Evolutionary conservation across 37 sponge, comb jelly and placozoan species (phyloP).

Genomic region (Mnemiopsis leidyi): DNA sequence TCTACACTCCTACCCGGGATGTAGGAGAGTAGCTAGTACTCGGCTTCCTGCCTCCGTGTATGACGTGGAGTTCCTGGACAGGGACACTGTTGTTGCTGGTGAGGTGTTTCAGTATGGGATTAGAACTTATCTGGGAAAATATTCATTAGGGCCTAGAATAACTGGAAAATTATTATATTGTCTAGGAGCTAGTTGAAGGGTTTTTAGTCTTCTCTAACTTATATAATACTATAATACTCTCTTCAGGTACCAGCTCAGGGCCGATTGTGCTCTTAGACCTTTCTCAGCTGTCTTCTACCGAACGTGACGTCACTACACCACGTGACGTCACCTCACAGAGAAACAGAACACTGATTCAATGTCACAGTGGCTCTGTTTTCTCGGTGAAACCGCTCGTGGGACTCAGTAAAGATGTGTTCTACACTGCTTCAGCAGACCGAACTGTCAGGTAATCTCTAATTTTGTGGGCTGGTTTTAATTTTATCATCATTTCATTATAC

Average conservation of each 20-base stretch:
- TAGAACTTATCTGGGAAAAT: too few species aligned
- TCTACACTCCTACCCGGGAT: not conserved
- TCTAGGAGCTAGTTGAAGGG: too few species aligned
- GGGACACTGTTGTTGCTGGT: not conserved
- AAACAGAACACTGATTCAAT: not conserved
- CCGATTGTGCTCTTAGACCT: not conserved
- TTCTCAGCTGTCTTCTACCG: not conserved
- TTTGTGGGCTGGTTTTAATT: too few species aligned
- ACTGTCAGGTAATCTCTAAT: conserved; percentile 50
- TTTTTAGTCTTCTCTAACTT: too few species aligned
- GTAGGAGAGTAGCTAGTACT: not conserved
- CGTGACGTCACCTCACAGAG: not conserved
- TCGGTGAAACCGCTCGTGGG: not conserved
- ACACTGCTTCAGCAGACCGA: not conserved
- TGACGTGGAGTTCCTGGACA: not conserved
- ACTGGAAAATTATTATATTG: too few species aligned
- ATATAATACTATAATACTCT: too few species aligned
- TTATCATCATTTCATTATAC: too few species aligned
- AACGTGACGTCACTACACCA: not conserved
- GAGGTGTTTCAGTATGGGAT: too few species aligned
- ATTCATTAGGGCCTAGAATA: too few species aligned
- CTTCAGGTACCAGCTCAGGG: not conserved
- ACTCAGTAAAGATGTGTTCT: not conserved
- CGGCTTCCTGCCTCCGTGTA: not conserved
- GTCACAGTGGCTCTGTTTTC: conserved; percentile 14